Conservation (phyloP, 92 coral and sea anemone genomes). For the Nematostella vectensis region DNA sequence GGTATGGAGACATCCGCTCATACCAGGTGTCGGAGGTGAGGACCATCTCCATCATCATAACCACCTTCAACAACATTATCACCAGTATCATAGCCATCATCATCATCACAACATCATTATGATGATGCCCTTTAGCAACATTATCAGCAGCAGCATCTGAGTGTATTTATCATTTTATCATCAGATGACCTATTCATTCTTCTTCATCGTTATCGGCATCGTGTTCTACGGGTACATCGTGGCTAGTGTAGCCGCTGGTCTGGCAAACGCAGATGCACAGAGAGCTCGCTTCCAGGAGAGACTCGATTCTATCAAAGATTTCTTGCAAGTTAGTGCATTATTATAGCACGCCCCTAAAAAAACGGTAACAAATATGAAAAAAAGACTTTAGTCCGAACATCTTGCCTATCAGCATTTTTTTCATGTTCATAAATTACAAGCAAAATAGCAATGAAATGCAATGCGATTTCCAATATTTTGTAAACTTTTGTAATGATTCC, state of each 20-base stretch:
- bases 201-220: slow-evolving; percentile 74
- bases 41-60: background rate
- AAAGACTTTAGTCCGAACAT: no score
- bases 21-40: slow-evolving; percentile 45
- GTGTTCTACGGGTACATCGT: slow-evolving; percentile 83
- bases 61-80: no score
- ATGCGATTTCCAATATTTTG: no score
- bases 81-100: no score
- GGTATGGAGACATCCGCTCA: slow-evolving; percentile 79
- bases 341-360: no score
- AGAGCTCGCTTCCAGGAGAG: slow-evolving; percentile 83
- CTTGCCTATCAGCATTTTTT: no score
- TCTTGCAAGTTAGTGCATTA: slow-evolving; percentile 41
- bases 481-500: no score
- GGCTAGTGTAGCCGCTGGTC: slow-evolving; percentile 83
- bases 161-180: slow-evolving; percentile 1
- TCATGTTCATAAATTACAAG: no score
- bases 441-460: no score
- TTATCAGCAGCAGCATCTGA: background rate
- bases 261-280: slow-evolving; percentile 85
- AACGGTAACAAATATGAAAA: no score
- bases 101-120: no score
- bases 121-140: background rate
- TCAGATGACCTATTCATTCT: slow-evolving; percentile 63
- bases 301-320: slow-evolving; percentile 59